Evolutionary conservation across 1,140 invertebrate genomes (phyloP), one percentile per base, ranked within the genome.

Genomic region (Drosophila orosa): DNA sequence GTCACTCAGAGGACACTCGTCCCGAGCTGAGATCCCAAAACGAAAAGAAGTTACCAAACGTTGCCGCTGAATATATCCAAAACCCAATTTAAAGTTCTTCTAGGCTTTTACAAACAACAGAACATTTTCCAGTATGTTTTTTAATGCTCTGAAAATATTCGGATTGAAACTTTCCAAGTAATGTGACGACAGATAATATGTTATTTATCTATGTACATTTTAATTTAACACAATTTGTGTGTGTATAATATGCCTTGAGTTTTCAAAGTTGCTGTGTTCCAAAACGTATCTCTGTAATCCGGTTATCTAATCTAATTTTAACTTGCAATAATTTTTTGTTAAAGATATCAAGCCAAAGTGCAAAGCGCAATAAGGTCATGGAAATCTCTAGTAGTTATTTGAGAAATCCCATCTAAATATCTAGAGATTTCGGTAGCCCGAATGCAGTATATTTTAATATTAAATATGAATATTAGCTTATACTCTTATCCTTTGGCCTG

Each of bases 41-140:
- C 56, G 39, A 55, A 69, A 45, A 55, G 12, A 74, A 24, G 15
- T 60, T 40, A 52, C 48, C 35, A 45, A 73, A 52, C 80, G 84
- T 90, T 85, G 89, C 89, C 89, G 69, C 65, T 69, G 78, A 91
- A 90, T 91, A 91, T 90, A 90, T 85, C 83, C 84, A 89, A 90
- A 62, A 54, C 19, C 50, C 59, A 74, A 65, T 76, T 66, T 42
- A 60, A 75, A 91, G 89, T 72, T 91, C 91, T 92, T 92, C 91
- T 92, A 92, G 83, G 91, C 91, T 92, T 92, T 92, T 92, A 92
- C 91, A 92, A 92, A 92, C 91, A 92, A 91, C 75, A 87, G 78
- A 90, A 90, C 78, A 86, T 91, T 78, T 86, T 81, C 78, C 61
- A 83, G 52, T 63, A 76, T 86, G 54, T 78, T 75, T 86, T 87